A percentile compares a stretch with the other conserved stretches of the same genome.
Evolutionary conservation across 2,888 invertebrate genomes (phyloP).

Genomic region (Drosophila melanosoma): DNA sequence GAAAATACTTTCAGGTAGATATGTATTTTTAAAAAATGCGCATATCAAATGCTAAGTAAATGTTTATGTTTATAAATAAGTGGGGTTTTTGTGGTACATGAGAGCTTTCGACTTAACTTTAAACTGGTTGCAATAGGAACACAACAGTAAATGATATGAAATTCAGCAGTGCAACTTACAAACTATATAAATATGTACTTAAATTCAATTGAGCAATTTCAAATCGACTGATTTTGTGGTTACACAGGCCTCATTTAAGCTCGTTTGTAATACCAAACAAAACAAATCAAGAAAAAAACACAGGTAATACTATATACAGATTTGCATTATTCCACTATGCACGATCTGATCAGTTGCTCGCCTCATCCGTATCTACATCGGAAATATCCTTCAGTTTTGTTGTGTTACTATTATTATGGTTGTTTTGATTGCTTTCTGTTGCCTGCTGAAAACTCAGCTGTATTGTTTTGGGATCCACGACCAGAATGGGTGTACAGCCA

Average conservation of each 20-base stretch:
- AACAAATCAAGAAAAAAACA: conserved; percentile 3
- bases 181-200: conserved; percentile 61
- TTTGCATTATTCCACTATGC: conserved; percentile 14
- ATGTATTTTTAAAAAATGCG: conserved; percentile 42
- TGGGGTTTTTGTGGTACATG: conserved; percentile 50
- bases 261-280: conserved; percentile 30
- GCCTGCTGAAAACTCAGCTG: conserved; percentile 82
- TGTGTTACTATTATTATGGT: conserved; percentile 45
- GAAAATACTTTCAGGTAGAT: neutral
- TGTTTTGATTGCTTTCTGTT: conserved; percentile 61
- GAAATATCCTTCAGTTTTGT: conserved; percentile 80
- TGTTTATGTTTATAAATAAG: conserved; percentile 72
- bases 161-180: conserved; percentile 58
- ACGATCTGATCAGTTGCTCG: conserved; percentile 77
- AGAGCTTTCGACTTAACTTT: conserved; percentile 43
- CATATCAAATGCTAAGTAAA: conserved; percentile 67
- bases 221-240: conserved; percentile 45
- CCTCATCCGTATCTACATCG: conserved; percentile 84
- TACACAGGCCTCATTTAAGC: conserved; percentile 70
- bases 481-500: conserved; percentile 85
- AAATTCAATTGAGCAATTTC: conserved; percentile 49
- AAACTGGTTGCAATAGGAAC: conserved; percentile 51
- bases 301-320: conserved; percentile 55
- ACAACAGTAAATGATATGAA: conserved; percentile 56
- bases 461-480: conserved; percentile 83